phyloP scores from a whole-genome alignment of 2,888 invertebrate genomes.

The Spodoptera exigua region DNA sequence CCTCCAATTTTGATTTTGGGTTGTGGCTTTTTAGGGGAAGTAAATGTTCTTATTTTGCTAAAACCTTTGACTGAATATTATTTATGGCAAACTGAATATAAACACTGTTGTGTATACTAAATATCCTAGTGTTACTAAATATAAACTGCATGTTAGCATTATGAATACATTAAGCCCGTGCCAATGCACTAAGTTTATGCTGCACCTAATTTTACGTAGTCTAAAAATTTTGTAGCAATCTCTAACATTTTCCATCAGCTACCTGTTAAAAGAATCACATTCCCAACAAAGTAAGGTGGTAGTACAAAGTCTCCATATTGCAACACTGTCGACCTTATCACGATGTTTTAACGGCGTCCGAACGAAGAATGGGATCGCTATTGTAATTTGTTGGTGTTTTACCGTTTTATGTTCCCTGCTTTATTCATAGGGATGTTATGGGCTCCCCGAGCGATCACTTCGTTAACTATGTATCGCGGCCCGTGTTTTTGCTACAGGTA shows the following conservation, averaged over 20 bases:
- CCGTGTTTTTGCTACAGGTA: slow-evolving; percentile 14
- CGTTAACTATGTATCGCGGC: slow-evolving; percentile 47
- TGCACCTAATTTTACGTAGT: too few species aligned
- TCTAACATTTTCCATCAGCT: not conserved
- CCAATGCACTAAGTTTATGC: too few species aligned
- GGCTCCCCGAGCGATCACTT: slow-evolving; percentile 48
- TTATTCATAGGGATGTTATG: slow-evolving; percentile 58
- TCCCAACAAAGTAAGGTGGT: slow-evolving; percentile 28
- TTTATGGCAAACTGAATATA: too few species aligned
- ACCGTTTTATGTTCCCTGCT: slow-evolving; percentile 56
- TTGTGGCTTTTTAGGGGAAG: not conserved
- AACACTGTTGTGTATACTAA: too few species aligned
- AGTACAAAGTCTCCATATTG: slow-evolving; percentile 20
- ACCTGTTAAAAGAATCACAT: slow-evolving; percentile 1
- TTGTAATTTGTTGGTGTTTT: slow-evolving; percentile 62
- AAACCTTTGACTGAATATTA: not conserved
- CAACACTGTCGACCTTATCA: slow-evolving; percentile 54
- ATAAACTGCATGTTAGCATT: too few species aligned
- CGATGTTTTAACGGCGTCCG: slow-evolving; percentile 58
- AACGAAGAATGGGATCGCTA: slow-evolving; percentile 59
- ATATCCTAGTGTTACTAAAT: too few species aligned
- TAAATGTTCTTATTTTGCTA: not conserved
- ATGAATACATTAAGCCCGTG: too few species aligned
- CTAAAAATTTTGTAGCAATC: too few species aligned
- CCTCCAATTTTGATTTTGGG: not conserved